Percentiles rank a stretch among this genome's conserved stretches.
These are phyloP conservation scores for Syngnathoides biaculeatus DNA, from an alignment of 2,113 vertebrate genomes.

Conservation along the genomic window DNA sequence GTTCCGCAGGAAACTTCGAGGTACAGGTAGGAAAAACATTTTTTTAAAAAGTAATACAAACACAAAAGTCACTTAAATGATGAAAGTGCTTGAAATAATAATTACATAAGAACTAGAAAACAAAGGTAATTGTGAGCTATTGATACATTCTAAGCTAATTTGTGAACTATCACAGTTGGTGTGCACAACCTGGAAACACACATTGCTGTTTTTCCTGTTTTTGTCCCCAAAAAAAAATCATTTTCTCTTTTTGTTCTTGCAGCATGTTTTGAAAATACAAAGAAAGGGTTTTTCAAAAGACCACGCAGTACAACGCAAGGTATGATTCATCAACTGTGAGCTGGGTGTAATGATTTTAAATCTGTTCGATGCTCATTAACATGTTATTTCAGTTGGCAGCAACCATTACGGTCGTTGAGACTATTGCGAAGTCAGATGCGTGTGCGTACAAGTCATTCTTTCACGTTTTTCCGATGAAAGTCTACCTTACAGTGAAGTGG, in stretches of 20 bases:
- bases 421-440: too few relatives aligned
- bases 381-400: not conserved
- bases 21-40: not conserved
- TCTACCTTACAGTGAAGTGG: too few relatives aligned
- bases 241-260: not conserved
- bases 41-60: not conserved
- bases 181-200: not conserved
- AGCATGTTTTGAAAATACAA: constrained; percentile 11
- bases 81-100: not conserved
- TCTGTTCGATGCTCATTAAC: not conserved
- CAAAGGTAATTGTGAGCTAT: too few relatives aligned
- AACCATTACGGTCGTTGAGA: too few relatives aligned
- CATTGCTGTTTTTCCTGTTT: not conserved
- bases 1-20: constrained; percentile 9
- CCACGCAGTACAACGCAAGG: fast-evolving
- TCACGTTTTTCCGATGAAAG: too few relatives aligned
- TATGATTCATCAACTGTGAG: not conserved
- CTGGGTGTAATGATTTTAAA: not conserved
- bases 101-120: too few relatives aligned
- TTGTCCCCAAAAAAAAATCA: not conserved
- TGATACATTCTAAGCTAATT: not conserved
- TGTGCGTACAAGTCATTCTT: not conserved
- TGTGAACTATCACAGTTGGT: too few relatives aligned
- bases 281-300: not conserved
- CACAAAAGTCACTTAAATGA: not conserved